Base-by-base conservation (phyloP, 2,113 vertebrate species). In the Leucopsar rothschildi region DNA sequence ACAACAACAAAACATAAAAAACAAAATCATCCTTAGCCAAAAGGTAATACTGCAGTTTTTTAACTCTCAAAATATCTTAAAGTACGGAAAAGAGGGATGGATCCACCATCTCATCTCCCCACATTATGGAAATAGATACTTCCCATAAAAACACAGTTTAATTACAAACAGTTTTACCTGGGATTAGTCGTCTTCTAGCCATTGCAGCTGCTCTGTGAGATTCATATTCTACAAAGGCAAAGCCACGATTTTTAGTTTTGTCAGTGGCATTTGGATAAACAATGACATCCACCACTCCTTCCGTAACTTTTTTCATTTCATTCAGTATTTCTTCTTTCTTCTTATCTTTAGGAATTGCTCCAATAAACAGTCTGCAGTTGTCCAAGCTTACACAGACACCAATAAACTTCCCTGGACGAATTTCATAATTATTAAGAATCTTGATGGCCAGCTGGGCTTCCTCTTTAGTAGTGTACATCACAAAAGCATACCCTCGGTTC, bases 401-500 rank as follows among this genome's bases (percentile, higher is more conserved):
- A 75, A 99, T 99, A 94, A 98, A 99, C 83, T 99, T 99, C 56
- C 99, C 99, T 7, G 98, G 98, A 16, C 99, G 98, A 94, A 99
- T 98, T 96, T 99, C 99, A 6, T 98, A 98, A 98, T 99, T 99
- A 96, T 99, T 98, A 86, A 99, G 97, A 93, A 98, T 98, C 95
- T 98, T 98, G 95, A 99, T 99, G 81, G 99, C 99, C 68, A 97
- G 97, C 69, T 99, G 98, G 7, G 99, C 99, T 28, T 98, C 98
- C 89, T 99, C 99, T 91, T 99, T 99, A 73, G 97, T 97, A 77
- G 99, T 99, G 86, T 99, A 99, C 99, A 99, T 99, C 82, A 99
- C 98, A 94, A 99, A 99, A 78, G 99, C 99, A 77, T 99, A 99
- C 95, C 99, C 99, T 47, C 99, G 98, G 97, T 99, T 99, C 94